Percentiles rank a stretch among this genome's conserved stretches.
phyloP scores from a whole-genome alignment of 2,888 invertebrate species.

The Lepidonotus clava region DNA sequence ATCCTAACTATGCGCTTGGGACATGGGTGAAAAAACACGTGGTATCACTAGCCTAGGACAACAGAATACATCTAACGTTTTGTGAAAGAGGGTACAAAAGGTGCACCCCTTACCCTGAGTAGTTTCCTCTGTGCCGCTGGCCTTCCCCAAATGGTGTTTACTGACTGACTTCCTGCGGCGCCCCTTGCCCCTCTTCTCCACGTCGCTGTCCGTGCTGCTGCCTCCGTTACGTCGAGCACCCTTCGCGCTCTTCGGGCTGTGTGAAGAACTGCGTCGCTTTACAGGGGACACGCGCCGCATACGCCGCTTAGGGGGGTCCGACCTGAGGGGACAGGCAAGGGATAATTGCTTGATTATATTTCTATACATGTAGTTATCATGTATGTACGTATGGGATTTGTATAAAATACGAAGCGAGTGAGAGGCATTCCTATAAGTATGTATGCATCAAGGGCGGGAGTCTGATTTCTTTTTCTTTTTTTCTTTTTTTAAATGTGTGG shows the following conservation, averaged over 20 bases:
- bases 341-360: too few species aligned
- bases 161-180: slow-evolving; percentile 42
- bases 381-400: too few species aligned
- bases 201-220: slow-evolving; percentile 52
- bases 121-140: neutral
- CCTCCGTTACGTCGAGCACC: neutral
- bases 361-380: too few species aligned
- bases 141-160: neutral
- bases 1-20: neutral
- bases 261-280: slow-evolving; percentile 42
- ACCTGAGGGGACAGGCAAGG: neutral
- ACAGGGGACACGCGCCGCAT: neutral
- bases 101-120: neutral
- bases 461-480: neutral
- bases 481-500: too few species aligned
- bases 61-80: neutral
- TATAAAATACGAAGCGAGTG: too few species aligned
- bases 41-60: neutral
- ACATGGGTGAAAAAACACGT: neutral
- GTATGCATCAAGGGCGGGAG: neutral
- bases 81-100: neutral
- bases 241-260: slow-evolving; percentile 49
- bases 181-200: slow-evolving; percentile 9
- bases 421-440: neutral
- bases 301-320: slow-evolving; percentile 48